Evolutionary conservation across 1,140 invertebrate genomes (phyloP).

Genomic region (Drosophila sucinea): DNA sequence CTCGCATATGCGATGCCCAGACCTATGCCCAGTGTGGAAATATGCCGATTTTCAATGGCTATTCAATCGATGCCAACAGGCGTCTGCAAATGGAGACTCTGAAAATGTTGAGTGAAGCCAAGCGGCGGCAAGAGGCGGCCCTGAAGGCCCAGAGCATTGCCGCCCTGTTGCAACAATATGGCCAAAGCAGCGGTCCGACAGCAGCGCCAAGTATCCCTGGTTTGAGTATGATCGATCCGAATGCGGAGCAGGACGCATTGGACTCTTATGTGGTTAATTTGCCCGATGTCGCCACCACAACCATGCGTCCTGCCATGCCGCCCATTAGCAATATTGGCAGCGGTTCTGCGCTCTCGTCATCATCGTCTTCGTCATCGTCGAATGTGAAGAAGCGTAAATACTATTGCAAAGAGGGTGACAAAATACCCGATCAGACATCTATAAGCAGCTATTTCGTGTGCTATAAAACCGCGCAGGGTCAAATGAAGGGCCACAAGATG

Average conservation of each 20-base stretch:
- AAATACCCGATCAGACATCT: constrained; percentile 79
- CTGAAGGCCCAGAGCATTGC: constrained; percentile 71
- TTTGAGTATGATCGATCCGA: constrained; percentile 20
- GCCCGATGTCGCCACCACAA: constrained; percentile 45
- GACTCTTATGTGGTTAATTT: constrained; percentile 59
- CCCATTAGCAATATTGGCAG: constrained; percentile 18
- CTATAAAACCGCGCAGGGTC: constrained; percentile 75
- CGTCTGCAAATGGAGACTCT: constrained; percentile 69
- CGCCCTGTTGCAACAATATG: constrained; percentile 70
- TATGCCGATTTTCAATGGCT: constrained; percentile 46
- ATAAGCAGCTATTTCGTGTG: constrained; percentile 79
- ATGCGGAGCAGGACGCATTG: constrained; percentile 60
- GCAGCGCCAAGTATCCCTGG: neutral
- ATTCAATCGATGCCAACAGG: constrained; percentile 66
- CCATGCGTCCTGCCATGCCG: constrained; percentile 19
- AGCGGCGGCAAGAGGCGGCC: constrained; percentile 65
- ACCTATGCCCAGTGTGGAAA: constrained; percentile 78
- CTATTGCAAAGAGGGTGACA: constrained; percentile 80
- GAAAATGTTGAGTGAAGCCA: constrained; percentile 70
- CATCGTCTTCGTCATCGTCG: constrained; percentile 10
- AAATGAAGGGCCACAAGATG: constrained; percentile 82
- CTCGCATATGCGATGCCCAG: constrained; percentile 83
- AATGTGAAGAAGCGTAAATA: constrained; percentile 71
- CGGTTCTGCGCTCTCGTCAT: constrained; percentile 3
- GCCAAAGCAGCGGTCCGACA: constrained; percentile 4